phyloP scores from a whole-genome alignment of 2,113 vertebrate species.

The Ochotona princeps region DNA sequence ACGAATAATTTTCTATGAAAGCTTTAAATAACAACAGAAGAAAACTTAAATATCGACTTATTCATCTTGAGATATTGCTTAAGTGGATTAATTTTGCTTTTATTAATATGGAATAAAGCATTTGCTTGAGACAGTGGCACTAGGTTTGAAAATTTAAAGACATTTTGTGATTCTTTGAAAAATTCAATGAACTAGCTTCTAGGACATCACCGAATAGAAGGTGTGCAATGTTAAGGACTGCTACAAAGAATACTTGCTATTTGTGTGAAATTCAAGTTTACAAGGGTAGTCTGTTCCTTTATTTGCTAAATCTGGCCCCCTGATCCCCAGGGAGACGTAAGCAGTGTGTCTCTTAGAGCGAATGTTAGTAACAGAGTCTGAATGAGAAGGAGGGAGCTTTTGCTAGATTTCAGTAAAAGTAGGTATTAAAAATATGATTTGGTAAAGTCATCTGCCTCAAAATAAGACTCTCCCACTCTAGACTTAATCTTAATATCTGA shows the following conservation, averaged over 20 bases:
- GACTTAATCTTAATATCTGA: neutral
- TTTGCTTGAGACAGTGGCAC: neutral
- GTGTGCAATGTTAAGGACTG: neutral
- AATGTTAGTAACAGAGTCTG: conserved; percentile 57
- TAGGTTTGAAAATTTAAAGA: neutral
- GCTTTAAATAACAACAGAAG: neutral
- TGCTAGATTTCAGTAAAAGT: conserved; percentile 49
- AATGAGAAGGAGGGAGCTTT: conserved; percentile 36
- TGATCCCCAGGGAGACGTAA: neutral
- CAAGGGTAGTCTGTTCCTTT: neutral
- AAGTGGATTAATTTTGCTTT: neutral
- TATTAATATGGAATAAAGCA: neutral
- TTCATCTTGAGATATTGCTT: neutral
- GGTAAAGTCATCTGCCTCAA: conserved; percentile 48
- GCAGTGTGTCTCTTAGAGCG: neutral
- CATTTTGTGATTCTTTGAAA: neutral
- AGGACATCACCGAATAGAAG: neutral
- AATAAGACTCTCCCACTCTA: neutral
- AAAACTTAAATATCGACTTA: neutral
- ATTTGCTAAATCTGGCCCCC: neutral
- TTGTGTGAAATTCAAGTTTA: conserved; percentile 32
- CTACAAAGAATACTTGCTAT: neutral
- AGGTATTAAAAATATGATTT: conserved; percentile 64
- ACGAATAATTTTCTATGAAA: neutral
- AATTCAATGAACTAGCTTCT: neutral